These are phyloP conservation scores for Sitobion miscanthi DNA, from an alignment of 1,140 invertebrate genomes.

Conservation along the genomic window DNA sequence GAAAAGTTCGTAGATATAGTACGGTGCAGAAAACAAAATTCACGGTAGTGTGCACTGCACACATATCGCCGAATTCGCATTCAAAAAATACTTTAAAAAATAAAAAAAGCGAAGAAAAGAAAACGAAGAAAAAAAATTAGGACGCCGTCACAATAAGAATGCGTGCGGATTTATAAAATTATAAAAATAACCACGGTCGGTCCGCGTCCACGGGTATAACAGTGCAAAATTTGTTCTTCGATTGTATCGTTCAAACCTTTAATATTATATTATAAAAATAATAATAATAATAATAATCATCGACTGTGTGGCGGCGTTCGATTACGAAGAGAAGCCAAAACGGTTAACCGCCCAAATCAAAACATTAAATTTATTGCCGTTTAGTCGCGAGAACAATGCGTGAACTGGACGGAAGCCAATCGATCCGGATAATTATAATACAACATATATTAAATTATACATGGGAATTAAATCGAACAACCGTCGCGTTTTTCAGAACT, in stretches of 20 bases:
- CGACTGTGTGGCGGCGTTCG: not conserved
- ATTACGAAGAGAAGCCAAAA: not conserved
- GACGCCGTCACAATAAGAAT: not conserved
- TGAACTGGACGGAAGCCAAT: not conserved
- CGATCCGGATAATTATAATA: not conserved
- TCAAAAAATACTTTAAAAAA: not conserved
- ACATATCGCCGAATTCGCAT: not conserved
- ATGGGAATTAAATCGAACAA: not conserved
- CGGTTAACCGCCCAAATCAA: not conserved
- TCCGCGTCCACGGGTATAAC: not conserved
- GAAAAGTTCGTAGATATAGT: slow-evolving; percentile 23
- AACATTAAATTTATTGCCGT: slow-evolving; percentile 15
- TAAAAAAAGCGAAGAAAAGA: not conserved
- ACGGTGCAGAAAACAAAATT: not conserved
- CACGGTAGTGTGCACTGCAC: not conserved
- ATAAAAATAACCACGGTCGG: not conserved
- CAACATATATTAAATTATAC: not conserved
- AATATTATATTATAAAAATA: not conserved
- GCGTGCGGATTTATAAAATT: not conserved
- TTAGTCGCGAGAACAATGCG: not conserved
- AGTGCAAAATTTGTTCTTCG: not conserved
- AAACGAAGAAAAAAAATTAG: not conserved
- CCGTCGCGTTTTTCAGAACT: not conserved
- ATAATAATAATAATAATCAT: slow-evolving; percentile 4
- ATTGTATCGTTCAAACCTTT: not conserved